Evolutionary conservation across 1,140 invertebrate species (phyloP).

Genomic region (Neodiprion pinetum): DNA sequence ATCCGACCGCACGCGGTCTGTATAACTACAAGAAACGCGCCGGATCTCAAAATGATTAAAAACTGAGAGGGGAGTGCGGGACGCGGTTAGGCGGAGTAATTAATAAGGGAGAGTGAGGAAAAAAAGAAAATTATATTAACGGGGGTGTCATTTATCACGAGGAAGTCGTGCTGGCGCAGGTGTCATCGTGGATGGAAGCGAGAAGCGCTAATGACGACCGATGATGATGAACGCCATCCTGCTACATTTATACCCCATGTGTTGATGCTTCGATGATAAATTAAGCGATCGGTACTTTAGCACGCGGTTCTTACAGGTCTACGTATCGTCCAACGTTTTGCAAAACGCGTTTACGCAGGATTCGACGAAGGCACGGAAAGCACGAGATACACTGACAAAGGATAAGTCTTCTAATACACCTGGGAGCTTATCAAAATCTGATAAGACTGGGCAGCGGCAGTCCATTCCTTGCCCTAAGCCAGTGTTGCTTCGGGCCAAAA

Average conservation of each 20-base stretch:
- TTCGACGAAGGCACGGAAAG: not conserved
- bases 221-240: no score
- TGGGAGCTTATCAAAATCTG: constrained; percentile 54
- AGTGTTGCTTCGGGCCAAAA: no score
- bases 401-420: constrained; percentile 41
- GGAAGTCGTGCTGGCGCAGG: constrained; percentile 51
- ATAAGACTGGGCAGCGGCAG: constrained; percentile 44
- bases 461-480: not conserved
- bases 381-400: constrained; percentile 29
- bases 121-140: no score
- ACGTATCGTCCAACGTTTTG: not conserved
- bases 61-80: constrained; percentile 25
- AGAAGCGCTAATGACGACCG: no score
- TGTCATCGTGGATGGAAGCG: constrained; percentile 36
- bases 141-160: constrained; percentile 47
- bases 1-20: no score
- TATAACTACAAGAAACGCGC: not conserved
- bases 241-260: no score
- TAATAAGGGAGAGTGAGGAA: no score
- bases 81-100: no score
- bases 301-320: not conserved
- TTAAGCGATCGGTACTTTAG: no score
- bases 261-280: no score
- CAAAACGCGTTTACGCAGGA: not conserved
- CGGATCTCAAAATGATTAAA: constrained; percentile 58